These are phyloP conservation scores for Clavelina lepadiformis DNA, from an alignment of 23 tunicate genomes.

Conservation along the genomic window DNA sequence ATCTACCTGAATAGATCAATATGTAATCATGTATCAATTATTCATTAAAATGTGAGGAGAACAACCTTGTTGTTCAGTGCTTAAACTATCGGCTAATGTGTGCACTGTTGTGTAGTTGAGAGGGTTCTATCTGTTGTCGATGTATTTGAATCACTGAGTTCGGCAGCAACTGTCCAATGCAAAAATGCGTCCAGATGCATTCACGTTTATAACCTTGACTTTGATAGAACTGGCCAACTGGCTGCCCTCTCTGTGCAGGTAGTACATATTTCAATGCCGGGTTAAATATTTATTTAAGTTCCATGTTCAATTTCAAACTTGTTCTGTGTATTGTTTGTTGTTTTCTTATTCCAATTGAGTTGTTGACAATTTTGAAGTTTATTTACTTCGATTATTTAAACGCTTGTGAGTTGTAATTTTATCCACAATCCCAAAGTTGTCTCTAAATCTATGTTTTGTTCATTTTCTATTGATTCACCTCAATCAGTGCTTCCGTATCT, in stretches of 20 bases:
- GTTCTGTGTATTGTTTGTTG: no score
- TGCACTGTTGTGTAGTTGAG: slow-evolving; percentile 31
- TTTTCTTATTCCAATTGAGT: no score
- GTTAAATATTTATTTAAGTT: no score
- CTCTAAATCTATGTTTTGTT: no score
- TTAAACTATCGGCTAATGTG: no score
- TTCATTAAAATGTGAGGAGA: background rate
- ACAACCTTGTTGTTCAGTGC: background rate
- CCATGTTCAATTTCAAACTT: no score
- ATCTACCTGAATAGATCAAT: background rate
- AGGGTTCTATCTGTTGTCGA: slow-evolving; percentile 31
- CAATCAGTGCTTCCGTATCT: background rate
- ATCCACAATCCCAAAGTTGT: no score
- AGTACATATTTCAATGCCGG: slow-evolving; percentile 5
- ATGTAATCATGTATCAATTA: background rate
- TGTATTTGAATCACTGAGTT: slow-evolving; percentile 38
- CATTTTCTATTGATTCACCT: no score
- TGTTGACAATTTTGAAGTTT: no score
- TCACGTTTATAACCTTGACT: slow-evolving; percentile 56
- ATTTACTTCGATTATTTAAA: no score
- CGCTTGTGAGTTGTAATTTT: no score
- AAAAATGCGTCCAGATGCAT: slow-evolving; percentile 46
- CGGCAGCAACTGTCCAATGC: slow-evolving; percentile 36
- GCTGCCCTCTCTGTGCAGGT: slow-evolving; percentile 76
- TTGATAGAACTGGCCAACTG: slow-evolving; percentile 61